Conservation (phyloP, 2,888 invertebrate species). For the Drosophila flavopinicola region DNA sequence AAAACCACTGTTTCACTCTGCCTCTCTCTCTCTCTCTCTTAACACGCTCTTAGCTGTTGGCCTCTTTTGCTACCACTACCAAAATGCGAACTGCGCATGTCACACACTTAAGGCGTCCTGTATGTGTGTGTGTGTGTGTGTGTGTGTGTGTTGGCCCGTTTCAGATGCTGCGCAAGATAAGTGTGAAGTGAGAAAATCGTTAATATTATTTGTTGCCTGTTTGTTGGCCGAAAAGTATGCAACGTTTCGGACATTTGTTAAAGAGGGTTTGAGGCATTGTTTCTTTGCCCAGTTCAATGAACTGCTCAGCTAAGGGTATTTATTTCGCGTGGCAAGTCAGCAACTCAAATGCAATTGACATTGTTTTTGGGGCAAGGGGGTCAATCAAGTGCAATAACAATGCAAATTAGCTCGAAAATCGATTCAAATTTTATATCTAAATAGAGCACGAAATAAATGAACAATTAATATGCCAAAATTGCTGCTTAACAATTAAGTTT, state of each 20-base stretch:
- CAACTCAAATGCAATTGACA: conserved; percentile 15
- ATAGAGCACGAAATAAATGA: background rate
- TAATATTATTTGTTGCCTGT: conserved; percentile 57
- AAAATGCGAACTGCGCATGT: conserved; percentile 76
- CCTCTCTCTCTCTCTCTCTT: conserved; percentile 32
- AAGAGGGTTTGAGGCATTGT: conserved; percentile 33
- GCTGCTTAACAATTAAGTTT: no score
- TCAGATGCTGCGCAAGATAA: conserved; percentile 64
- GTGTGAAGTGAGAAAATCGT: conserved; percentile 73
- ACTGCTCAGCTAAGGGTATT: conserved; percentile 29
- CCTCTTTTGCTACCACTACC: conserved; percentile 59
- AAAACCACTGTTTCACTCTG: background rate
- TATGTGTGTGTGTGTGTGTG: conserved; percentile 18
- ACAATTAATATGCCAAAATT: no score
- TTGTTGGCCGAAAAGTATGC: conserved; percentile 54
- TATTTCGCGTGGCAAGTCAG: conserved; percentile 4
- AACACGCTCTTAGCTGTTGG: conserved; percentile 32
- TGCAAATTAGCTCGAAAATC: conserved; percentile 12
- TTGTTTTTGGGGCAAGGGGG: background rate
- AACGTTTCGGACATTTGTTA: conserved; percentile 41
- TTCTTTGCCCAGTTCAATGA: conserved; percentile 49
- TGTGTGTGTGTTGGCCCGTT: conserved; percentile 41
- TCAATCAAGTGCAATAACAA: conserved; percentile 14
- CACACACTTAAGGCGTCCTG: conserved; percentile 31
- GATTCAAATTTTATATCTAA: background rate